Percentiles rank a stretch among this genome's conserved stretches.
Conservation (phyloP, 2,797 vertebrate genomes). For the Eupleurogrammus muticus region DNA sequence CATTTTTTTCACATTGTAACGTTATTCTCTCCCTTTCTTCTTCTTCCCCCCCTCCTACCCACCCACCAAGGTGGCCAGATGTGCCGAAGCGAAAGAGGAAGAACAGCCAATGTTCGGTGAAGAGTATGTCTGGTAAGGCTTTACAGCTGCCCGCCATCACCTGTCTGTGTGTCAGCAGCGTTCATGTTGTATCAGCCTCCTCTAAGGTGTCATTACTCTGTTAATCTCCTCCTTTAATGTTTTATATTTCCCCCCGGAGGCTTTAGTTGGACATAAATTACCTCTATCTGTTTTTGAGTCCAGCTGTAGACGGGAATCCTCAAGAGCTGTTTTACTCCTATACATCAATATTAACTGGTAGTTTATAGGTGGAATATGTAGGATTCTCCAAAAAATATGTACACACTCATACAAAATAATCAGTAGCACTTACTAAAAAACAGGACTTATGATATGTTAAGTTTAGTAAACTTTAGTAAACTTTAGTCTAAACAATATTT, state of each 20-base stretch:
- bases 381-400: too few species aligned
- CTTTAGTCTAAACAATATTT: too few species aligned
- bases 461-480: too few species aligned
- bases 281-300: conserved; percentile 7
- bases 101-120: conserved; percentile 97
- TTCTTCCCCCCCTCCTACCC: background rate
- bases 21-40: background rate
- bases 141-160: background rate
- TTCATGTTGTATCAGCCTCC: conserved; percentile 7
- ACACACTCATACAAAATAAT: too few species aligned
- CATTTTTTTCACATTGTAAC: background rate
- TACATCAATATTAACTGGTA: too few species aligned
- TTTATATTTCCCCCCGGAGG: conserved; percentile 17
- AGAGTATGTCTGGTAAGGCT: conserved; percentile 95
- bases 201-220: conserved; percentile 24
- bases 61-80: conserved; percentile 91
- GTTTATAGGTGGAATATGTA: too few species aligned
- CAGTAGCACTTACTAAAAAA: too few species aligned
- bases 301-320: background rate
- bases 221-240: conserved; percentile 41
- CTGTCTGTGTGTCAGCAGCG: conserved; percentile 11
- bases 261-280: conserved; percentile 36
- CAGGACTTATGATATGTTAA: too few species aligned
- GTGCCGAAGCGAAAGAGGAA: conserved; percentile 96
- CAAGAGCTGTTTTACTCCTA: background rate